A percentile compares a stretch with the other conserved stretches of the same genome.
Conservation (phyloP, 1,140 invertebrate genomes). For the Geopemphigus sp. region DNA sequence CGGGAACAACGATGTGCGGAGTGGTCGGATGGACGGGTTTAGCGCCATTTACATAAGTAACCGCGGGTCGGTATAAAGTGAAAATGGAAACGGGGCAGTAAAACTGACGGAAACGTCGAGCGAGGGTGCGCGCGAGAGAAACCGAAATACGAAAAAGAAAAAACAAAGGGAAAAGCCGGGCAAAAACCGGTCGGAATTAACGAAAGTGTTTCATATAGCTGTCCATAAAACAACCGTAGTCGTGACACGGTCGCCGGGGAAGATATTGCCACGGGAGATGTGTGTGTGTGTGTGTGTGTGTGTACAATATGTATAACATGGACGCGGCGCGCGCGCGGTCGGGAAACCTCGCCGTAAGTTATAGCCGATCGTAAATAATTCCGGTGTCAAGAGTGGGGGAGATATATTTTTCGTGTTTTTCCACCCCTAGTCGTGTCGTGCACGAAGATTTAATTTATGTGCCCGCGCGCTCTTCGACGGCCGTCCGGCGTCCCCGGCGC, state of each 20-base stretch:
- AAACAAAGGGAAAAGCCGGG: background rate
- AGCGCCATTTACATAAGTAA: too few relatives aligned
- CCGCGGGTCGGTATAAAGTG: too few relatives aligned
- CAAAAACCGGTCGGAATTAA: conserved; percentile 30
- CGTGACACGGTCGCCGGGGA: conserved; percentile 26
- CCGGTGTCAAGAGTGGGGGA: conserved; percentile 39
- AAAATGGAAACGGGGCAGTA: too few relatives aligned
- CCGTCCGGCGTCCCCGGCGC: background rate
- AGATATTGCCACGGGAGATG: background rate
- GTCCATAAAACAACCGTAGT: conserved; percentile 44
- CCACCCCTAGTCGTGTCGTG: conserved; percentile 12
- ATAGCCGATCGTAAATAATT: conserved; percentile 47
- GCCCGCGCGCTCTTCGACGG: background rate
- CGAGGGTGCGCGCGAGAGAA: too few relatives aligned
- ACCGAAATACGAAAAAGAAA: background rate
- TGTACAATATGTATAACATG: background rate
- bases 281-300: background rate
- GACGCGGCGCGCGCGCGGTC: background rate
- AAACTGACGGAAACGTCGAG: conserved; percentile 2
- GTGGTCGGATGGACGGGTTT: too few relatives aligned
- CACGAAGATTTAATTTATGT: conserved; percentile 47
- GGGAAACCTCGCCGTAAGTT: conserved; percentile 32
- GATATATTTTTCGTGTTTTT: conserved; percentile 49
- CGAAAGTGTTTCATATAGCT: conserved; percentile 49
- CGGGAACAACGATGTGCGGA: too few relatives aligned